Evolutionary conservation across 2,888 invertebrate genomes (phyloP).

Genomic region (Plusia festucae): DNA sequence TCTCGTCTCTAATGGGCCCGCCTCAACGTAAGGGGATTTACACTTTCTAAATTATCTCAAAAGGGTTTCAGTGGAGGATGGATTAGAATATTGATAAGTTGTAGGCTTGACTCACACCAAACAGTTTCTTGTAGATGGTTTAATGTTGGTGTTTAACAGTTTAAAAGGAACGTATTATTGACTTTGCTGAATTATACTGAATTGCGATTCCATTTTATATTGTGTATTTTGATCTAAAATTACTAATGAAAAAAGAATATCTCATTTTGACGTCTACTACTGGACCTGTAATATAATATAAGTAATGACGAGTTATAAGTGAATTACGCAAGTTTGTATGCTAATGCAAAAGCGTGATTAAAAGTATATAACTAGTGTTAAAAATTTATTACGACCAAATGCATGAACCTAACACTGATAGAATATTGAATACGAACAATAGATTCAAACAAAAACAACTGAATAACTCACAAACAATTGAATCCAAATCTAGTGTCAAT

Average conservation of each 20-base stretch:
- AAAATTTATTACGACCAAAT: too few species aligned
- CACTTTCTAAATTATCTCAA: conserved; percentile 86
- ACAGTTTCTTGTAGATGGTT: conserved; percentile 3
- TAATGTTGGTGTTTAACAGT: neutral
- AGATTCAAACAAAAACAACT: neutral
- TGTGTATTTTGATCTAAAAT: too few species aligned
- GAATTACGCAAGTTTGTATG: too few species aligned
- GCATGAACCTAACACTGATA: too few species aligned
- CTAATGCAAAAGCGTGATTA: too few species aligned
- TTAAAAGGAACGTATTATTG: neutral
- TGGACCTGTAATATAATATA: too few species aligned
- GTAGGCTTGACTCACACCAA: conserved; percentile 45
- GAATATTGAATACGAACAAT: neutral
- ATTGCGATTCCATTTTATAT: neutral
- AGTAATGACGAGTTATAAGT: too few species aligned
- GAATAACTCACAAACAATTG: neutral
- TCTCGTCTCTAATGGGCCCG: conserved; percentile 85
- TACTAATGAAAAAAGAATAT: too few species aligned
- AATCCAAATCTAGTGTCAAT: conserved; percentile 4
- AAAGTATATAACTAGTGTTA: too few species aligned
- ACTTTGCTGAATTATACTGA: too few species aligned
- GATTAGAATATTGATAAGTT: conserved; percentile 83
- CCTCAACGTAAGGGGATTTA: conserved; percentile 82
- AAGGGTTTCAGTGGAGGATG: conserved; percentile 78
- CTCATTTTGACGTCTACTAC: too few species aligned